Conservation (phyloP, 2,797 vertebrate species). For the Apogon hyalosoma region DNA sequence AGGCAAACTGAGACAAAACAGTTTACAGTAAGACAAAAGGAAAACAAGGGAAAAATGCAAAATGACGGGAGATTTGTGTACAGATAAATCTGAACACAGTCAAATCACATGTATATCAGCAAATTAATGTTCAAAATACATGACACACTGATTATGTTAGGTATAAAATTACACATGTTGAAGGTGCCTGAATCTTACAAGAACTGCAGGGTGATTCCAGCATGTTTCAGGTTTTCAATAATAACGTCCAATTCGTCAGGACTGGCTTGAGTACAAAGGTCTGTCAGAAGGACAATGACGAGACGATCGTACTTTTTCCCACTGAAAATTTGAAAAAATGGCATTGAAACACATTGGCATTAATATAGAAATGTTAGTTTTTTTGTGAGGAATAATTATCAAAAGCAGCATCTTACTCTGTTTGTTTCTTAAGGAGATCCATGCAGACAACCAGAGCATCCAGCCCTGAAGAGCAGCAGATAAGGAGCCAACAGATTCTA, state of each 20-base stretch:
- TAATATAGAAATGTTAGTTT: not conserved
- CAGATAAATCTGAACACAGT: too few species aligned
- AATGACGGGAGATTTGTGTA: too few species aligned
- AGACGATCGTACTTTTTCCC: conserved; percentile 90
- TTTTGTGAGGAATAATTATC: not conserved
- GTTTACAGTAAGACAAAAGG: not conserved
- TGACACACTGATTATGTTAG: too few species aligned
- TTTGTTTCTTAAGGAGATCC: conserved; percentile 92
- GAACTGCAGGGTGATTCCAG: conserved; percentile 91
- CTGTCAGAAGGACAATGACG: conserved; percentile 91
- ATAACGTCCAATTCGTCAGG: conserved; percentile 91
- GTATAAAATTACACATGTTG: not conserved
- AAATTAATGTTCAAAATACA: too few species aligned
- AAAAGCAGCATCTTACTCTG: conserved; percentile 84
- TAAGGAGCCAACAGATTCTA: conserved; percentile 45
- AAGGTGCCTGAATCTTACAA: conserved; percentile 86
- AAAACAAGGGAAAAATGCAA: not conserved
- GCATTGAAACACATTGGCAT: not conserved
- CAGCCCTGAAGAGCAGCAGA: conserved; percentile 85
- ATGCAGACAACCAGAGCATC: conserved; percentile 96
- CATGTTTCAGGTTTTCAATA: conserved; percentile 88
- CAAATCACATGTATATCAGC: too few species aligned
- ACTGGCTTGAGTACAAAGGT: conserved; percentile 88
- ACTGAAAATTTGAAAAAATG: conserved; percentile 73
- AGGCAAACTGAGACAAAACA: conserved; percentile 85